Conservation (phyloP, 2,797 vertebrate genomes). For the Lerista edwardsae region DNA sequence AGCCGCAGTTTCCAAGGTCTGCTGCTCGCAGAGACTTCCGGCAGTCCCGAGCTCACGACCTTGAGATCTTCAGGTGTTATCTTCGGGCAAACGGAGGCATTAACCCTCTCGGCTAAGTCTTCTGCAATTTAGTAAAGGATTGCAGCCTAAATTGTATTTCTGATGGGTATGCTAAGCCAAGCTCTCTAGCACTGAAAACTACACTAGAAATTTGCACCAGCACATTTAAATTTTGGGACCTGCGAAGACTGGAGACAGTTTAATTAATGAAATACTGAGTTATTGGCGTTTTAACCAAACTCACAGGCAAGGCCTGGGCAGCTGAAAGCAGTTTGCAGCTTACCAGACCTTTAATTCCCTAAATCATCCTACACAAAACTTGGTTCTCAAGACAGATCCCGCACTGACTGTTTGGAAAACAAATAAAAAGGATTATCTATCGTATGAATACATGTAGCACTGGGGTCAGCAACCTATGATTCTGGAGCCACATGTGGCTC, state of each 20-base stretch:
- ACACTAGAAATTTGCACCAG: background rate
- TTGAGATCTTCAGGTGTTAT: too few species aligned
- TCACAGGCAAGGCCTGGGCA: background rate
- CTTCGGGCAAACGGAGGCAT: too few species aligned
- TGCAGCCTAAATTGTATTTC: too few species aligned
- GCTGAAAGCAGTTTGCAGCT: background rate
- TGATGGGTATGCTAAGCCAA: background rate
- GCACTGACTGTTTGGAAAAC: background rate
- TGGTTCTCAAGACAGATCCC: constrained; percentile 6
- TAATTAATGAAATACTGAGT: too few species aligned
- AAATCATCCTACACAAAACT: background rate
- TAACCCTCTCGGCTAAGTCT: too few species aligned
- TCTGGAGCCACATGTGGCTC: too few species aligned
- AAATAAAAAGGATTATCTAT: constrained; percentile 18
- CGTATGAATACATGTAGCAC: background rate
- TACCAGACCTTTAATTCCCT: background rate
- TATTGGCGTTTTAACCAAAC: background rate
- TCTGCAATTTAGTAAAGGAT: too few species aligned
- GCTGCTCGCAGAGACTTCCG: too few species aligned
- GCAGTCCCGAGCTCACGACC: too few species aligned
- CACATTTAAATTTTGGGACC: background rate
- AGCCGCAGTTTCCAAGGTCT: too few species aligned
- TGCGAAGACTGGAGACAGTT: background rate
- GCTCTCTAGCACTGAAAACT: background rate
- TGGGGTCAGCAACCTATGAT: too few species aligned